Evolutionary conservation across 1,140 invertebrate species (phyloP), one percentile per base, ranked within the genome.

Genomic region (Camponotus vicinus): DNA sequence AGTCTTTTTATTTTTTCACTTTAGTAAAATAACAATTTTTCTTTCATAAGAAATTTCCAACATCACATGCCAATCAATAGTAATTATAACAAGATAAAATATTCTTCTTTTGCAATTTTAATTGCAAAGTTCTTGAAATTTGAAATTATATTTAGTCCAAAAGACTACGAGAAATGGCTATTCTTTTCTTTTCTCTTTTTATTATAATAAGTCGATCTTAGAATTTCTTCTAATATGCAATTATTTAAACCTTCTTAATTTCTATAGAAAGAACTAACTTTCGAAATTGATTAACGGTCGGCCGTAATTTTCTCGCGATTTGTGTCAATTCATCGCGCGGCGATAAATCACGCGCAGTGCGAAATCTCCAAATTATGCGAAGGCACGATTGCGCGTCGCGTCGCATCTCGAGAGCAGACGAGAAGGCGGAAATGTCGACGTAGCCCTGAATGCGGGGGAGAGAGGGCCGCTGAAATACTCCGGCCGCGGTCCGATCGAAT

Each of bases 301-400:
- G 9, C 49, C 18, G n/a, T 64, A 59, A 67, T 79, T 79, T 61
- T n/a, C 13, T 27, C 27, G 66, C 3, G 52, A 27, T 82, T 70
- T 0, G 27, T 27, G 27, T 27, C 27, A 27, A 27, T 27, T 27
- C 27, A 27, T 27, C 45, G 32, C n/a, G 45, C 32, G 11, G n/a
- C n/a, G 45, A 79, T 67, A 79, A 79, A 80, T 80, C 37, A 27
- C 34, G n/a, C 8, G 15, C 49, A 13, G 13, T 2, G 15, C 21
- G 59, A 37, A 84, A 84, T 76, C 27, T 69, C 67, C 13, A 64
- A 76, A 32, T 77, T 77, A 77, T 75, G 67, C 75, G 52, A 64
- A 55, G 55, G 42, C 59, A 78, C 76, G 73, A 87, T 77, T 76
- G 61, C 76, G 71, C 34, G 3, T 34, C 27, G 64, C 73, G 49